Evolutionary conservation across 2,113 vertebrate genomes (phyloP).

Genomic region (Periophthalmus modestus): DNA sequence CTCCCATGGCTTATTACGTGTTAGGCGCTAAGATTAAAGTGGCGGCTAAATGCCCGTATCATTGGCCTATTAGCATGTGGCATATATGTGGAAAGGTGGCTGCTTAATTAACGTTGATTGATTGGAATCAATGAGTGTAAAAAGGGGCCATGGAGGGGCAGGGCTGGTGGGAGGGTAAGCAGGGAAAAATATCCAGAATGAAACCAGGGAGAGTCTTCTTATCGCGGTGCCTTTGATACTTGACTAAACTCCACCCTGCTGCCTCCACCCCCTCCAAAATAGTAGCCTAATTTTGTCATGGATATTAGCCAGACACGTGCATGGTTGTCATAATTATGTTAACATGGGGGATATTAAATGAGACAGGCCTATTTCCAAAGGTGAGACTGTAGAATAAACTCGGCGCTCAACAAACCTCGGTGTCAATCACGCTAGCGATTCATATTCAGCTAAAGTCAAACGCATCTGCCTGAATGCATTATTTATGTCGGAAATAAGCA

Average conservation of each 20-base stretch:
- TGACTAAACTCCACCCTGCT: constrained; percentile 48
- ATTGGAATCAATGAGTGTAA: constrained; percentile 72
- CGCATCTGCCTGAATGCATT: constrained; percentile 78
- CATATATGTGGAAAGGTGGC: constrained; percentile 68
- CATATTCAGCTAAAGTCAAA: constrained; percentile 76
- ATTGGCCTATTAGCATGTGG: constrained; percentile 72
- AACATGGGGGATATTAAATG: constrained; percentile 71
- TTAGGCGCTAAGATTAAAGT: constrained; percentile 69
- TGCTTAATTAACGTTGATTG: constrained; percentile 73
- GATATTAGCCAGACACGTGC: constrained; percentile 68
- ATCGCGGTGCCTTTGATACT: constrained; percentile 70
- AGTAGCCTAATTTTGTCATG: constrained; percentile 73
- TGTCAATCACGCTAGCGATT: constrained; percentile 73
- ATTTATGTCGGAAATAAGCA: constrained; percentile 80
- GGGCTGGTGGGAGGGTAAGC: constrained; percentile 60
- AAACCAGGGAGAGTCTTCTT: constrained; percentile 63
- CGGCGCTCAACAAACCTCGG: constrained; percentile 68
- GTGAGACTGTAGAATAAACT: constrained; percentile 71
- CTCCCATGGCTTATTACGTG: constrained; percentile 70
- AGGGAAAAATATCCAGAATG: constrained; percentile 58
- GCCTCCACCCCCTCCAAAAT: constrained; percentile 37
- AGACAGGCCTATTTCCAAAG: constrained; percentile 75
- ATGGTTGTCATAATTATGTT: constrained; percentile 75
- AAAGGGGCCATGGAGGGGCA: constrained; percentile 48
- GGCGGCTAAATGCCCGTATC: constrained; percentile 70